Percentiles rank a stretch among this genome's conserved stretches.
phyloP scores from a whole-genome alignment of 2,797 vertebrate genomes.

The Cynopterus sphinx region DNA sequence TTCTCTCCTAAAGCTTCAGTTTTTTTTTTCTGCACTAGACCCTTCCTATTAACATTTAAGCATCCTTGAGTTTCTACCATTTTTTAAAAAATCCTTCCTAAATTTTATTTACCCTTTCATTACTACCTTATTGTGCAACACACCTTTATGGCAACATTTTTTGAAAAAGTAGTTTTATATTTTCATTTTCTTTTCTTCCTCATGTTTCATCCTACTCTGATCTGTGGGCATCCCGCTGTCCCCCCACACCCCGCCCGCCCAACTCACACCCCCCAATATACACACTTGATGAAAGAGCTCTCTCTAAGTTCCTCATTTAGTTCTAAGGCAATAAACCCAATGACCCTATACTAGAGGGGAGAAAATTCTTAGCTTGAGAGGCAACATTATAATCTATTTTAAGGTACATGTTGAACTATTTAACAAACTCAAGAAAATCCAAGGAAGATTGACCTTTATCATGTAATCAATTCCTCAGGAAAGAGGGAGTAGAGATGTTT shows the following conservation, averaged over 20 bases:
- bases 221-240: accelerated
- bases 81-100: not conserved
- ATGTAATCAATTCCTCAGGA: not conserved
- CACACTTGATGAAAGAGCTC: not conserved
- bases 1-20: not conserved
- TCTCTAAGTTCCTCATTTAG: not conserved
- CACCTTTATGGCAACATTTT: not conserved
- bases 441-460: not conserved
- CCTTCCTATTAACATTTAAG: not conserved
- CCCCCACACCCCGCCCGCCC: accelerated
- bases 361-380: not conserved
- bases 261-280: not conserved
- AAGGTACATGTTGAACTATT: not conserved
- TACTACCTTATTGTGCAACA: not conserved
- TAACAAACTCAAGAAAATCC: not conserved
- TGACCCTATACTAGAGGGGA: not conserved
- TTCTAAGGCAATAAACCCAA: not conserved
- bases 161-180: not conserved
- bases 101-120: not conserved
- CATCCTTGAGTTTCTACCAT: not conserved
- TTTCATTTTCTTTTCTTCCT: not conserved
- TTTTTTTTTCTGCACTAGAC: not conserved
- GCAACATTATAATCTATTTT: not conserved
- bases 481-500: not conserved
- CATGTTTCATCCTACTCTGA: not conserved